Base-by-base conservation (phyloP, 92 coral and sea anemone genomes). In the Epizoanthus illoricatus region DNA sequence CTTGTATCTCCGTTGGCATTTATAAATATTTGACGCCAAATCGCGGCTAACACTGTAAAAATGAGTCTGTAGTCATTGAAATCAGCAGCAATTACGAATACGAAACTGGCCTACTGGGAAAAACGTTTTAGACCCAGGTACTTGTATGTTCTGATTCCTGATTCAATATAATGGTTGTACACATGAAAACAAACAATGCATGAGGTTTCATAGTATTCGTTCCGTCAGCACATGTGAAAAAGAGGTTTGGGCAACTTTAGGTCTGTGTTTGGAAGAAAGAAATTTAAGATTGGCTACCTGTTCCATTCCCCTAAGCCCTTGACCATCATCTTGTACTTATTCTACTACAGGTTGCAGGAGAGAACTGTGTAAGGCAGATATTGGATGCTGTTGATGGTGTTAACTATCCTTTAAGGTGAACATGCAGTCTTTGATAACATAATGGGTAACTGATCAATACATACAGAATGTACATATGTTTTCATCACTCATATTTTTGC, bases 371-470 rank as follows among this genome's bases (percentile, higher is more conserved):
- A 66, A 91, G 86, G 61, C 96, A 86, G 43, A 80, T 96, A 39
- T 59, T 96, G 59, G 98, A 88, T 43, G 90, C 90, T 43, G 86
- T 90, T 28, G 98, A 93, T 64, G 99, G 99, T 12, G 91, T 87
- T 58, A 96, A 97, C 4, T 96, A 91, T 79, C 92, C 99, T 18
- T 90, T 96, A 86, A 93, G 99, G 99, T 96, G 23, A 71, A 49
- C 5, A 33, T 5, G 59, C 36, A 23, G n/a, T 58, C 11, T 62
- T 5, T 28, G 36, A 28, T 1, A 28, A 28, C 36, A 47, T 18
- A 10, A 4, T 49, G 36, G 1, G 17, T 47, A 24, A 28, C 41
- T 56, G 7, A 15, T 19, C 0, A 4, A 28, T 21, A 21, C 41
- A 15, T 52, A 2, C 7, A 81, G 0, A n/a, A 68, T 28, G 36